Conservation (phyloP, 23 tunicate species). For the Halocynthia roretzi region DNA sequence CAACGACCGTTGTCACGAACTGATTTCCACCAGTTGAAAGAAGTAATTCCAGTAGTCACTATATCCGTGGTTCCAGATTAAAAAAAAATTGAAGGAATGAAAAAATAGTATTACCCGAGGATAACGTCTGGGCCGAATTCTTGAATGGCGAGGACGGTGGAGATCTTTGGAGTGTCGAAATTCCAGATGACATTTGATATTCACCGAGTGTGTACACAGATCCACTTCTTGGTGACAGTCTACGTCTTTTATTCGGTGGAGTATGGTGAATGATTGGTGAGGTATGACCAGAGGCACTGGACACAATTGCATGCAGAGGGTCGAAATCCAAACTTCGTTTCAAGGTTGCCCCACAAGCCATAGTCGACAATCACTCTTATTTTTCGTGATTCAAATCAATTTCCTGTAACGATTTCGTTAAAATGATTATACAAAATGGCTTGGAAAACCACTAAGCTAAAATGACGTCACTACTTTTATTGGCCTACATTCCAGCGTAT, state of each 20-base stretch:
- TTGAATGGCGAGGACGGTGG: conserved; percentile 28
- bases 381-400: no score
- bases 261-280: conserved; percentile 18
- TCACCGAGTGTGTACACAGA: conserved; percentile 20
- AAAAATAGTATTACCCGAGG: conserved; percentile 21
- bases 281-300: conserved; percentile 28
- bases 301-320: conserved; percentile 30
- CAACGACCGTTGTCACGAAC: no score
- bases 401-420: no score
- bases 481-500: no score
- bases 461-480: no score
- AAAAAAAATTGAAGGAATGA: no score
- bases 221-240: conserved; percentile 44
- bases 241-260: conserved; percentile 37
- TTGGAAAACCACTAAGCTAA: no score
- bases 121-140: conserved; percentile 15
- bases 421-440: no score
- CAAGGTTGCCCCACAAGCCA: conserved; percentile 70
- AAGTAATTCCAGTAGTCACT: no score
- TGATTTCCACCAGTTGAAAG: no score
- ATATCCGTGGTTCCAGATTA: no score
- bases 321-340: conserved; percentile 65
- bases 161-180: conserved; percentile 31
- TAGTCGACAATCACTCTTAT: not conserved
- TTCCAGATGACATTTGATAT: conserved; percentile 25